A percentile compares a stretch with the other conserved stretches of the same genome.
These are phyloP conservation scores for Cylloceria caligata DNA, from an alignment of 2,888 invertebrate species.

Conservation along the genomic window DNA sequence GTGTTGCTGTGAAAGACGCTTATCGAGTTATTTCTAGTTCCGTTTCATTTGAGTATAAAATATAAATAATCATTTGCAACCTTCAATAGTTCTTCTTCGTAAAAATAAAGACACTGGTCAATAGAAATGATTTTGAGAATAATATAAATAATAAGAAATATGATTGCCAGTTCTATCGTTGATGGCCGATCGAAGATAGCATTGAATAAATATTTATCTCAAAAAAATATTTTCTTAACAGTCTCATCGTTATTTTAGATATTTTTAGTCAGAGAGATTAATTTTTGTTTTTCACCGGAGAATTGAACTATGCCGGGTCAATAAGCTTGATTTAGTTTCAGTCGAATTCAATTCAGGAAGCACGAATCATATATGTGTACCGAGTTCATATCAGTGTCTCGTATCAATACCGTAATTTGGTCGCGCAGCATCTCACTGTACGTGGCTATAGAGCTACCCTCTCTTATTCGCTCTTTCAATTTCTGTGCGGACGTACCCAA, in stretches of 20 bases:
- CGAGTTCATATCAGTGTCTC: not conserved
- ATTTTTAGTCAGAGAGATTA: not conserved
- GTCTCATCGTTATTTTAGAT: not conserved
- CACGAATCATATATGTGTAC: not conserved
- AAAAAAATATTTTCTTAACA: not conserved
- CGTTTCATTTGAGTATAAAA: too few species aligned
- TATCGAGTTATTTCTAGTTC: too few species aligned
- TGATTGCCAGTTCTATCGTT: too few species aligned
- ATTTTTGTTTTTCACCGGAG: not conserved
- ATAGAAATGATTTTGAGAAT: not conserved
- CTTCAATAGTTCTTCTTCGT: not conserved
- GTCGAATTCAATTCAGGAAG: slow-evolving; percentile 44
- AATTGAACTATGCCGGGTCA: slow-evolving; percentile 5
- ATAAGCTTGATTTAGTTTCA: slow-evolving; percentile 28
- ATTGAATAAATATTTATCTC: not conserved
- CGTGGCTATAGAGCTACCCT: slow-evolving; percentile 22
- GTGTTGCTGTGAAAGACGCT: too few species aligned
- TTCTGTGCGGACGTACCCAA: slow-evolving; percentile 74
- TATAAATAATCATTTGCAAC: too few species aligned
- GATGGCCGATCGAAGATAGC: too few species aligned
- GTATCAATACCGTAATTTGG: slow-evolving; percentile 32
- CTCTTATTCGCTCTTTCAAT: slow-evolving; percentile 48
- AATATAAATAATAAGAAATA: too few species aligned
- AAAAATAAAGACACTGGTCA: not conserved
- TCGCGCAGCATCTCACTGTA: slow-evolving; percentile 39